These are phyloP conservation scores for Peromyscus maniculatus DNA, from an alignment of 2,113 vertebrate species.

Conservation along the genomic window DNA sequence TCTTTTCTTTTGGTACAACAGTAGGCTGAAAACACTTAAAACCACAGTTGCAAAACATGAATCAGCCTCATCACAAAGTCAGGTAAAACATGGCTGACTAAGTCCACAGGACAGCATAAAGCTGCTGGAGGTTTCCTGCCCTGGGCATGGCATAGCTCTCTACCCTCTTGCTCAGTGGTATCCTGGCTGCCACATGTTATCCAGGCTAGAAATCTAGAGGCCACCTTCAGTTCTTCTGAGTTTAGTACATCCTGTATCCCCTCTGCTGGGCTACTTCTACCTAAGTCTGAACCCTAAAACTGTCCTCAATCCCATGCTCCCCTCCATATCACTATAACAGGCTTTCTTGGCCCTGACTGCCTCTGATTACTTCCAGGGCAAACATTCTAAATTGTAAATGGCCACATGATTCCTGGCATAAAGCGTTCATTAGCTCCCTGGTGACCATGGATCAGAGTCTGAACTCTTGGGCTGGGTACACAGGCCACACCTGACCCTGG, in stretches of 20 bases:
- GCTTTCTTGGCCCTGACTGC: not conserved
- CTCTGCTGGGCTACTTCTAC: not conserved
- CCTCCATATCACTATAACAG: not conserved
- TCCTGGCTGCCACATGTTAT: not conserved
- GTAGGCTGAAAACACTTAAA: not conserved
- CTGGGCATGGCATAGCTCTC: not conserved
- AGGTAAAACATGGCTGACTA: not conserved
- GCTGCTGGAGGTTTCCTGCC: not conserved
- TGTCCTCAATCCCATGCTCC: not conserved
- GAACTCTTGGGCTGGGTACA: not conserved
- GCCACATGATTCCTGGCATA: not conserved
- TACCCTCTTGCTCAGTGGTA: not conserved
- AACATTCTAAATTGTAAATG: not conserved
- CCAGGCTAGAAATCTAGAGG: not conserved
- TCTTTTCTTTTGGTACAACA: not conserved
- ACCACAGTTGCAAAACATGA: not conserved
- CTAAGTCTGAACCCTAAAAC: not conserved
- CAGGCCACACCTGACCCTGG: not conserved
- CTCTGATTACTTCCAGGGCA: not conserved
- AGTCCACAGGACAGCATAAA: not conserved
- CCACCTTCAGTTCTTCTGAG: not conserved
- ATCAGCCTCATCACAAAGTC: not conserved
- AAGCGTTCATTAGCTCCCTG: not conserved
- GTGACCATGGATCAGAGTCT: not conserved
- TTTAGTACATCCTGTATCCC: not conserved